These are phyloP conservation scores for Vipera latastei DNA, from an alignment of 2,797 vertebrate genomes.

Conservation along the genomic window DNA sequence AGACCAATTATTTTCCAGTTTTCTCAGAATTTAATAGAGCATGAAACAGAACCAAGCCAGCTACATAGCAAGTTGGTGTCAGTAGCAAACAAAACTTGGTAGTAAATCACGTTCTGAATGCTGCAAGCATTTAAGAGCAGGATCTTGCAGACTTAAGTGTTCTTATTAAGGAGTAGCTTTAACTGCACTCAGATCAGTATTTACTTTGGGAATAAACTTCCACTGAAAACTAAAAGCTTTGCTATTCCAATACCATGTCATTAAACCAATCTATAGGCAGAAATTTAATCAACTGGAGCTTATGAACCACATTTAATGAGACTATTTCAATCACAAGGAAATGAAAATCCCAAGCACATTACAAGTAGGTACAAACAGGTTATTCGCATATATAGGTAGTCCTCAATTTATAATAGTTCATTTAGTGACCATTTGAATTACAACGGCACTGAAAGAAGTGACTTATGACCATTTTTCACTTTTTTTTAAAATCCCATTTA, in stretches of 20 bases:
- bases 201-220: background rate
- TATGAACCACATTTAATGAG: background rate
- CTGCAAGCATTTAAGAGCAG: conserved; percentile 6
- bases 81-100: conserved; percentile 45
- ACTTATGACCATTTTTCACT: background rate
- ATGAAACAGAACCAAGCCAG: conserved; percentile 46
- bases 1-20: conserved; percentile 58
- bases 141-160: background rate
- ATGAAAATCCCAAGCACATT: background rate
- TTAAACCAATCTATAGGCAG: background rate
- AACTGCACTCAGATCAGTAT: background rate
- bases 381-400: background rate
- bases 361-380: background rate
- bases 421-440: background rate
- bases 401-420: background rate
- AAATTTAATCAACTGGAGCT: background rate
- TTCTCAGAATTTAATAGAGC: conserved; percentile 34
- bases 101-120: conserved; percentile 44
- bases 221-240: background rate
- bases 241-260: background rate
- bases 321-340: background rate
- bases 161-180: background rate
- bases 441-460: background rate
- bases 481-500: too few relatives aligned
- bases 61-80: conserved; percentile 31